Evolutionary conservation across 2,888 invertebrate genomes (phyloP), one percentile per base, ranked within the genome.

Genomic region (Trilocha varians): DNA sequence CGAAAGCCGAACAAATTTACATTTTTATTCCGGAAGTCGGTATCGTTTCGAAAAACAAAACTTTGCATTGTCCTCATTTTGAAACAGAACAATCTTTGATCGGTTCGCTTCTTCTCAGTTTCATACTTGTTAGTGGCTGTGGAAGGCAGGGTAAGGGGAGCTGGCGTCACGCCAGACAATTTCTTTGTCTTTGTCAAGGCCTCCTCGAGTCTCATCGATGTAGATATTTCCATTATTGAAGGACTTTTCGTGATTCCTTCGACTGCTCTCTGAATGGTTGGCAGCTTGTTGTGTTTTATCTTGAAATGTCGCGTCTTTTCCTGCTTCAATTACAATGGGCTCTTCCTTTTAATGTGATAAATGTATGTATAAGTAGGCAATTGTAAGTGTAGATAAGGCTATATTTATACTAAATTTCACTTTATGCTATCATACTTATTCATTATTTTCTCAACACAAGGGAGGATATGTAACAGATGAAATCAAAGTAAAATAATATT

Each of bases 71-170:
- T 65, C 54, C 66, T 54, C 55, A 57, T 72, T 76, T 70, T 67
- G 62, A 70, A 77, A 72, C 67, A 70, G 69, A 70, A 57, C 71
- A 75, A 75, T 78, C 72, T 78, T 72, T 78, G 79, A 80, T 78
- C 77, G 76, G 71, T 59, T 64, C 60, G 55, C 56, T 62, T 65
- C 58, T 52, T 60, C 52, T 57, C 54, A 57, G 62, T 63, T 63
- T 54, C 57, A 57, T 69, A 70, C 62, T 65, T 65, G 60, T 59
- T 48, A 55, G 54, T 53, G 56, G 45, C 41, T 47, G 32, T 43
- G 49, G 53, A 42, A 45, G 48, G 48, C 36, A 40, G 42, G 40
- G 52, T 53, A 47, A 43, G 56, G 2, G 53, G 51, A 50, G 41
- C 62, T 78, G 77, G 78, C 74, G 55, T 46, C 33, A 45, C 49